These are phyloP conservation scores for Centropus unirufus DNA, from an alignment of 2,113 vertebrate species.

Conservation along the genomic window DNA sequence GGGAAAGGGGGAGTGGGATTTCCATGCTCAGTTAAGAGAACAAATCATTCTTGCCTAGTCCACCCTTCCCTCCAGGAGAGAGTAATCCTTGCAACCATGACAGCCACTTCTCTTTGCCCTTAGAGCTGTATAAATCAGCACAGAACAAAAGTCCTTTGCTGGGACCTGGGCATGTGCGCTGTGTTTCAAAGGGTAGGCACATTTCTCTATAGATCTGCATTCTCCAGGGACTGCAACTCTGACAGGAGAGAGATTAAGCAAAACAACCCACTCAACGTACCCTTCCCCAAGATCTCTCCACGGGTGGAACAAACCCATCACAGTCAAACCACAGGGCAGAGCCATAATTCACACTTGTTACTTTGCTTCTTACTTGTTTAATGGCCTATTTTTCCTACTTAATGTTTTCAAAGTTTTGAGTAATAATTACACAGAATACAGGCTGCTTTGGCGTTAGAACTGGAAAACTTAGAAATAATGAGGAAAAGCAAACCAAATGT, in stretches of 20 bases:
- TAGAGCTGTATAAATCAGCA: slow-evolving; percentile 57
- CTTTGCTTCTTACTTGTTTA: slow-evolving; percentile 5
- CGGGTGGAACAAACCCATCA: slow-evolving; percentile 39
- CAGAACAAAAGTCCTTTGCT: slow-evolving; percentile 62
- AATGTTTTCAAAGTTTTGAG: slow-evolving; percentile 46
- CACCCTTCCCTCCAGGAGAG: slow-evolving; percentile 10
- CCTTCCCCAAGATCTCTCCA: background rate
- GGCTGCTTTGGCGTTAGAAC: slow-evolving; percentile 3
- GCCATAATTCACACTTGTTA: slow-evolving; percentile 50
- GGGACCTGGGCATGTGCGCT: slow-evolving; percentile 49
- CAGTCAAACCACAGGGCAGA: slow-evolving; percentile 38
- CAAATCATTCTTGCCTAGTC: slow-evolving; percentile 1
- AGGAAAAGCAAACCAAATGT: slow-evolving; percentile 30
- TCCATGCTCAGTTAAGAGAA: background rate
- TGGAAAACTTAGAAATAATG: slow-evolving; percentile 47
- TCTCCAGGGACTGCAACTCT: background rate
- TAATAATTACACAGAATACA: slow-evolving; percentile 39
- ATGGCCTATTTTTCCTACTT: slow-evolving; percentile 31
- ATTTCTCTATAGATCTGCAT: slow-evolving; percentile 29
- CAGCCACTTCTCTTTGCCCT: slow-evolving; percentile 54
- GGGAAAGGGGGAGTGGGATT: background rate
- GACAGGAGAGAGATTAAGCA: slow-evolving; percentile 60
- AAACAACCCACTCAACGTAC: slow-evolving; percentile 53
- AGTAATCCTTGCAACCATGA: slow-evolving; percentile 60
- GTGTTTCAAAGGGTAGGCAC: slow-evolving; percentile 53